Evolutionary conservation across 2,888 invertebrate species (phyloP).

Genomic region (Pomacea canaliculata): DNA sequence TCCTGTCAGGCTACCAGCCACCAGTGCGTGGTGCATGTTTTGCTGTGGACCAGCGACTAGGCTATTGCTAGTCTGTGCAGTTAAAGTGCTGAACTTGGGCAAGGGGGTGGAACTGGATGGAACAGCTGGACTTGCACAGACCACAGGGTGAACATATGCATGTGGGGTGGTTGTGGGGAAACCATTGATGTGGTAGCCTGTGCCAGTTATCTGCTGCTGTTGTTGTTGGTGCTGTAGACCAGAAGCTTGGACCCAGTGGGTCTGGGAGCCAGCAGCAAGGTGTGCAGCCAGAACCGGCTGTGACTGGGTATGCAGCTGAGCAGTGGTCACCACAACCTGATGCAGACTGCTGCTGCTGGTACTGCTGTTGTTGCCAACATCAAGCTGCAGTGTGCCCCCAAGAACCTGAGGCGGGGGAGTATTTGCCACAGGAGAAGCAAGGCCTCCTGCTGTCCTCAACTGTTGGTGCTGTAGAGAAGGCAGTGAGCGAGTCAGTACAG

Average conservation of each 20-base stretch:
- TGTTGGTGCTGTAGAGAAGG: constrained; percentile 3
- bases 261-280: constrained; percentile 8
- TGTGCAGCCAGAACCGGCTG: constrained; percentile 9
- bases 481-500: constrained; percentile 8
- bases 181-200: constrained; percentile 14
- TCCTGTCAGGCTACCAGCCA: not conserved
- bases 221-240: not conserved
- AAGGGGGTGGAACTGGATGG: not conserved
- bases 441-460: not conserved
- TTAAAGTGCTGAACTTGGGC: constrained; percentile 12
- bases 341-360: not conserved
- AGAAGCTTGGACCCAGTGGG: constrained; percentile 11
- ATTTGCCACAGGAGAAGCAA: not conserved
- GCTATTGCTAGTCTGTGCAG: not conserved
- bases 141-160: not conserved
- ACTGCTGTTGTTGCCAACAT: not conserved
- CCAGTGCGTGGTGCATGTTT: not conserved
- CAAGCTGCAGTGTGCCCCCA: constrained; percentile 4
- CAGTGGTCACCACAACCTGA: not conserved
- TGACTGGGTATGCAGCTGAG: constrained; percentile 9
- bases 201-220: not conserved
- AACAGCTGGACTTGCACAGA: not conserved
- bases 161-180: constrained; percentile 14
- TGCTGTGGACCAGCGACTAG: not conserved
- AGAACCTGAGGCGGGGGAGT: constrained; percentile 7